Conservation (phyloP, 1,140 invertebrate genomes). For the Rhagoletis zephyria region DNA sequence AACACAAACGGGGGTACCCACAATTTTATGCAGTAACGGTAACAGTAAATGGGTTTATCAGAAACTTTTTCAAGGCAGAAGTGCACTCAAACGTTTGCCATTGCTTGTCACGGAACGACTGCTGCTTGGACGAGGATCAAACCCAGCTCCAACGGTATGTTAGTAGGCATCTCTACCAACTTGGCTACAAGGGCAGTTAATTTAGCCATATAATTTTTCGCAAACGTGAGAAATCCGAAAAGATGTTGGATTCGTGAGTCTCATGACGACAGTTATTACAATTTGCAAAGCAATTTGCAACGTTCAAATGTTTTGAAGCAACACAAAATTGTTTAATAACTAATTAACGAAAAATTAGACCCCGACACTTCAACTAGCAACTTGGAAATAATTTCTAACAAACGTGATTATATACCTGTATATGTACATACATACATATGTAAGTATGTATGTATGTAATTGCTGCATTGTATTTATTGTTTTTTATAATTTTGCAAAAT, state of each 20-base stretch:
- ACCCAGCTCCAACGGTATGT: no score
- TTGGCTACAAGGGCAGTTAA: background rate
- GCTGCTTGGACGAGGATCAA: no score
- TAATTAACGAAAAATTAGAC: constrained; percentile 29
- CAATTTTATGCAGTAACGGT: no score
- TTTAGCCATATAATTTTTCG: background rate
- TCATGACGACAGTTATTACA: background rate
- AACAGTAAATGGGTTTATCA: no score
- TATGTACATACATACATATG: background rate
- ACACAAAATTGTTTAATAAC: constrained; percentile 44
- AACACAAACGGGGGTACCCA: no score
- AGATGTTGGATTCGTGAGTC: background rate
- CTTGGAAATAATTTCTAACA: background rate
- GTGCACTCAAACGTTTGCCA: no score
- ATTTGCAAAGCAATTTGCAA: constrained; percentile 25
- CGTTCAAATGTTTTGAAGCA: constrained; percentile 12
- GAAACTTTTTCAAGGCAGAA: no score
- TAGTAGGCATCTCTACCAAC: no score
- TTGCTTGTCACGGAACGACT: no score
- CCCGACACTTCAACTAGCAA: constrained; percentile 8
- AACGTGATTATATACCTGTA: background rate
- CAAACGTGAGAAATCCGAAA: background rate
- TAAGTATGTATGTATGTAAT: background rate
- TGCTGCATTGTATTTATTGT: background rate
- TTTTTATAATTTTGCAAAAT: constrained; percentile 24